Evolutionary conservation across 2,113 vertebrate species (phyloP).

Genomic region (Forbesichthys agassizii): DNA sequence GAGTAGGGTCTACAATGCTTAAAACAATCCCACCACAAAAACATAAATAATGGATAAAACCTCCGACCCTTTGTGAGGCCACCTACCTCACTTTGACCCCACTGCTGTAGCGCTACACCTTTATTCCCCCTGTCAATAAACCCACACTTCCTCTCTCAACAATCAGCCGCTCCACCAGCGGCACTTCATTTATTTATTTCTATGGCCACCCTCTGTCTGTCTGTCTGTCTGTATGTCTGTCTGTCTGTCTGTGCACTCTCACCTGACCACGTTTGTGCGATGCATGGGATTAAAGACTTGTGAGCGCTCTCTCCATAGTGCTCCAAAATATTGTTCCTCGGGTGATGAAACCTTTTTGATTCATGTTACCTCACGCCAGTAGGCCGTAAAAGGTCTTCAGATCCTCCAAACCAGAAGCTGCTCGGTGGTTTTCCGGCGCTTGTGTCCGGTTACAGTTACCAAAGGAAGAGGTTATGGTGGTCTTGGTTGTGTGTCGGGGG

Average conservation of each 20-base stretch:
- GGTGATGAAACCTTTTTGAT: conserved; percentile 48
- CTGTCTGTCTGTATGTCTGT: neutral
- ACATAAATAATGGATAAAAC: no score
- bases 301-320: neutral
- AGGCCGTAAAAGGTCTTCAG: conserved; percentile 7
- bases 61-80: neutral
- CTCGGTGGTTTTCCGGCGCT: no score
- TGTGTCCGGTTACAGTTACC: conserved; percentile 14
- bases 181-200: conserved; percentile 73
- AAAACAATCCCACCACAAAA: no score
- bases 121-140: conserved; percentile 73
- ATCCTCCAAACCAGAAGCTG: no score
- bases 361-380: conserved; percentile 50
- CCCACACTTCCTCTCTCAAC: conserved; percentile 62
- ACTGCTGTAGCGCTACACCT: conserved; percentile 45
- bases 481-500: neutral
- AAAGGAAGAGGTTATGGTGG: neutral
- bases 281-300: no score
- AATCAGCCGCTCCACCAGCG: conserved; percentile 56
- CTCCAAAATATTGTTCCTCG: conserved; percentile 46
- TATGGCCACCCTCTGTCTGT: conserved; percentile 40
- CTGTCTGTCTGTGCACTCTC: neutral
- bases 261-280: neutral
- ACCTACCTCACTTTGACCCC: conserved; percentile 6
- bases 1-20: no score